Conservation (phyloP, 2,888 invertebrate genomes). For the Drosophila meridiana region DNA sequence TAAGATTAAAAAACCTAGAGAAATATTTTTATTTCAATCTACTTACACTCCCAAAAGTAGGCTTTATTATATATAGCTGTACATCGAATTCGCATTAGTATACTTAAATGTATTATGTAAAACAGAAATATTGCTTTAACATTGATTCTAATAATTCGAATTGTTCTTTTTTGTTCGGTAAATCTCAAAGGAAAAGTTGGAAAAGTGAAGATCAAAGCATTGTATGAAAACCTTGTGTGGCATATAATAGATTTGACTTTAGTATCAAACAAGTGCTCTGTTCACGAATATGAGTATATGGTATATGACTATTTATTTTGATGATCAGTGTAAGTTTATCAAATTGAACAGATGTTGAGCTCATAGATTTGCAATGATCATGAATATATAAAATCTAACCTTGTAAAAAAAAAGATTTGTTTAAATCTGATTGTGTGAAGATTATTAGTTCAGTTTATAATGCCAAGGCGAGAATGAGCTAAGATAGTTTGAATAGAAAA, state of each 20-base stretch:
- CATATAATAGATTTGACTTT: not conserved
- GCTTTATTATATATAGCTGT: not conserved
- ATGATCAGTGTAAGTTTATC: not conserved
- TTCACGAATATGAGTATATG: not conserved
- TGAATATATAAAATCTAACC: not conserved
- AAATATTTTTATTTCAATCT: not conserved
- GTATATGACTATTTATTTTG: not conserved
- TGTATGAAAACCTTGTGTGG: not conserved
- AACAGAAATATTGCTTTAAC: not conserved
- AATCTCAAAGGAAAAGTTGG: not conserved
- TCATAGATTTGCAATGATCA: not conserved
- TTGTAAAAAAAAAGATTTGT: not conserved
- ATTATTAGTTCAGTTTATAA: not conserved
- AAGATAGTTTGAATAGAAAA: not conserved
- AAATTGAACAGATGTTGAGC: not conserved
- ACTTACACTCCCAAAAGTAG: not conserved
- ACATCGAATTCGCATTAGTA: not conserved
- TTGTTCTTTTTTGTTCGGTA: not conserved
- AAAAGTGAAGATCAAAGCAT: not conserved
- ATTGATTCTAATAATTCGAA: not conserved
- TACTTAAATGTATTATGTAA: not conserved
- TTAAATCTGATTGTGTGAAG: not conserved
- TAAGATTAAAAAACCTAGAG: not conserved
- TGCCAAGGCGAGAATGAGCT: conserved; percentile 2
- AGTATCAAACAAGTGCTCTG: not conserved